phyloP scores from a whole-genome alignment of 1,140 invertebrate species.

The Tribolium madens region DNA sequence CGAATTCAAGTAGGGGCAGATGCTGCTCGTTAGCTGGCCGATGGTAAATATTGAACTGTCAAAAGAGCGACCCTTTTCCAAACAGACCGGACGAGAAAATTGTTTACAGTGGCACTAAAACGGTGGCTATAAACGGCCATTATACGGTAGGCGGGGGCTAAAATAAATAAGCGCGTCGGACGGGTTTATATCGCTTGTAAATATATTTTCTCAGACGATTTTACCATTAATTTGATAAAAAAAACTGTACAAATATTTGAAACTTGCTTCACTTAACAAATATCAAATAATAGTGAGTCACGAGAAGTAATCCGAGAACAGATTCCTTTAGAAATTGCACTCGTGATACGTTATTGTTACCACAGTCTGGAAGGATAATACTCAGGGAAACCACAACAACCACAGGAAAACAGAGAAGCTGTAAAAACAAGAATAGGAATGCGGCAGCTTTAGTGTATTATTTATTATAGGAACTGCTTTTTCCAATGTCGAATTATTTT shows the following conservation, averaged over 20 bases:
- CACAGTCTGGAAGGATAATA: neutral
- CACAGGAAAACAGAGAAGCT: neutral
- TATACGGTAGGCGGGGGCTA: conserved; percentile 10
- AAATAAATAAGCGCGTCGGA: conserved; percentile 34
- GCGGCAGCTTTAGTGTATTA: neutral
- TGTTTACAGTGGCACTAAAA: too few relatives aligned
- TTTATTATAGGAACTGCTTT: neutral
- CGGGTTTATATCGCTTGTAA: conserved; percentile 18
- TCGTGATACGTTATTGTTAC: neutral
- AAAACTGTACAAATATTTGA: too few relatives aligned
- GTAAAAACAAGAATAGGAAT: neutral
- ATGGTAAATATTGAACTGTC: conserved; percentile 35
- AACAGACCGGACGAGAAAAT: conserved; percentile 15
- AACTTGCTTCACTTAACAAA: neutral
- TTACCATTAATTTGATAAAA: too few relatives aligned
- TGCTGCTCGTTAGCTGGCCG: conserved; percentile 18
- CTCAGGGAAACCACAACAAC: neutral
- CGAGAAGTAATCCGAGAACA: neutral
- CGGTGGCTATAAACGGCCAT: conserved; percentile 6
- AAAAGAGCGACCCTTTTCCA: conserved; percentile 20
- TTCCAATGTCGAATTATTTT: neutral
- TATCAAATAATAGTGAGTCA: neutral
- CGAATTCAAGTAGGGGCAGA: neutral
- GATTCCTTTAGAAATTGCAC: neutral
- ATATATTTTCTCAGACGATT: conserved; percentile 2